A percentile compares a stretch with the other conserved stretches of the same genome.
Evolutionary conservation across 2,888 invertebrate genomes (phyloP).

Genomic region (Carterocephalus palaemon): DNA sequence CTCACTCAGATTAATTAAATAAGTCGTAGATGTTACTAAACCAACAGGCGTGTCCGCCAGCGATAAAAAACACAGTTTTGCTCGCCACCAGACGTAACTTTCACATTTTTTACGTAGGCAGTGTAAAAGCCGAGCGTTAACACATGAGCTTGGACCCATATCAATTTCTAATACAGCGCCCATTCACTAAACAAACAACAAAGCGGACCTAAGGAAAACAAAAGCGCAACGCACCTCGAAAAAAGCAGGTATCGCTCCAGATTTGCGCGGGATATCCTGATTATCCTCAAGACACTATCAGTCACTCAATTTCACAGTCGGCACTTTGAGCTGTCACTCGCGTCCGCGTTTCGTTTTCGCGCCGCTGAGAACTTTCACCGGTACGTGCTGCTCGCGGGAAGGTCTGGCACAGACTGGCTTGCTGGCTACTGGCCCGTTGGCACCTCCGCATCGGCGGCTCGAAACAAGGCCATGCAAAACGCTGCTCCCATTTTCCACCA

Average conservation of each 20-base stretch:
- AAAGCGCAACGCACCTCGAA: conserved; percentile 52
- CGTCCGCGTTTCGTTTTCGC: conserved; percentile 41
- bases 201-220: neutral
- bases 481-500: conserved; percentile 69
- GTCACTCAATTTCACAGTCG: conserved; percentile 36
- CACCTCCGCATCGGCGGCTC: conserved; percentile 41
- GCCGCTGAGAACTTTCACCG: conserved; percentile 32
- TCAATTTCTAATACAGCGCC: neutral
- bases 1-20: conserved; percentile 27
- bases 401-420: conserved; percentile 50
- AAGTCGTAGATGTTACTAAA: conserved; percentile 38
- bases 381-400: conserved; percentile 38
- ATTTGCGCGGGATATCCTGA: conserved; percentile 45
- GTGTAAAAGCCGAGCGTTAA: conserved; percentile 21
- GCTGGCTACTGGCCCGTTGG: conserved; percentile 16
- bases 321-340: conserved; percentile 55
- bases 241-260: conserved; percentile 60
- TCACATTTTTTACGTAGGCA: conserved; percentile 32
- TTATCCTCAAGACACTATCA: conserved; percentile 51
- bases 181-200: conserved; percentile 9
- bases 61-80: conserved; percentile 38
- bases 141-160: neutral
- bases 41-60: conserved; percentile 45
- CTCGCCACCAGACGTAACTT: conserved; percentile 27
- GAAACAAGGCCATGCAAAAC: conserved; percentile 75